Evolutionary conservation across 2,797 vertebrate genomes (phyloP), one percentile per base, ranked within the genome.

Genomic region (Pogonophryne albipinna): DNA sequence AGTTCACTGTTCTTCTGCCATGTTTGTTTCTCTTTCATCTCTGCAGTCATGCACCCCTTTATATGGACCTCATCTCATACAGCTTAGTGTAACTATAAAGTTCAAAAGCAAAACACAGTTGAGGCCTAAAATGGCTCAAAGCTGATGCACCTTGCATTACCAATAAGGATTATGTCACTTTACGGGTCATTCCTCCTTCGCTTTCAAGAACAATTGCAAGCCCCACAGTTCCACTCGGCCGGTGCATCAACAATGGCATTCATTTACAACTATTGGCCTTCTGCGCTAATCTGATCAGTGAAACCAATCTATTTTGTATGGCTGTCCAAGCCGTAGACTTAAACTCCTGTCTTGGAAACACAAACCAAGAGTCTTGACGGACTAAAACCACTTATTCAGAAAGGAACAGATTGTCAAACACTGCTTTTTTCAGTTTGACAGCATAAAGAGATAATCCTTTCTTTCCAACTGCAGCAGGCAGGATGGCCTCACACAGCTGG

Each of bases 241-340:
- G 8, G 20, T 50, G 78, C 87, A 69, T 83, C 88, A 82, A 93
- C 93, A 94, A 94, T 92, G 77, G 77, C 80, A 41, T 83, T 90
- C 89, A 87, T 88, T 91, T 91, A 71, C 78, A 85, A 79, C 85
- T 82, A 82, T 74, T 86, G 76, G 79, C 75, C 88, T 82, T 80
- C 78, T 66, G 23, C 51, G 41, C 87, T 92, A 92, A 93, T 92
- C 94, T 91, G 91, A 90, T 83, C 87, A 62, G 89, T 93, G 92
- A 92, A 87, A 90, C 94, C 90, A 94, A 95, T 94, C 92, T 92
- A 93, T 94, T 94, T 71, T 82, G 65, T 86, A 92, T 38, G 90
- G 89, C 81, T 93, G 93, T 94, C 93, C 85, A 77, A 77, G 74
- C 82, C 60, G 42, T 58, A 61, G 81, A 87, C 71, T 77, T 60